phyloP scores from a whole-genome alignment of 2,797 vertebrate genomes.

The Sphenopsis melanotis region DNA sequence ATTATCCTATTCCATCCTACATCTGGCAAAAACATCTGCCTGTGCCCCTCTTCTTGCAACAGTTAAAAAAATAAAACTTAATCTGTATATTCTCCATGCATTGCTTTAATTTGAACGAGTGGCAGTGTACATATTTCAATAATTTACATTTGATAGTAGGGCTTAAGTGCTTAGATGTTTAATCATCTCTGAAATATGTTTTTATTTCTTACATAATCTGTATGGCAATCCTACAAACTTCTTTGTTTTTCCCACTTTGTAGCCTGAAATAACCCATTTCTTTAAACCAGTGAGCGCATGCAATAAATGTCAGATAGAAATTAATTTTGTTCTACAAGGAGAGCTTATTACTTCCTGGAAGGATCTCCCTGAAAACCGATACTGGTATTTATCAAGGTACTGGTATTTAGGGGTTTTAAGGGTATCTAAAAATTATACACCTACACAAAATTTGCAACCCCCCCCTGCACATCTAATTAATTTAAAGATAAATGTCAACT shows the following conservation, averaged over 20 bases:
- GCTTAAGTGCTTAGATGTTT: background rate
- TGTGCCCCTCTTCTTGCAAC: background rate
- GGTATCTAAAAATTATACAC: background rate
- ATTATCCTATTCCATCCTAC: background rate
- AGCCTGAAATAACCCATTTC: background rate
- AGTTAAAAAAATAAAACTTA: background rate
- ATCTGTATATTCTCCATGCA: background rate
- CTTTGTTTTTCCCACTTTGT: background rate
- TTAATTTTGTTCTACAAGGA: background rate
- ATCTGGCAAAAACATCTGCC: background rate
- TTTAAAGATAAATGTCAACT: background rate
- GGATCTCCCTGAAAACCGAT: background rate
- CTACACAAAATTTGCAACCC: background rate
- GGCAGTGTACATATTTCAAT: background rate
- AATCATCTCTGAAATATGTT: background rate
- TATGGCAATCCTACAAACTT: background rate
- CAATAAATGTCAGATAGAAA: background rate
- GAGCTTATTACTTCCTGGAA: background rate
- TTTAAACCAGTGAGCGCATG: background rate
- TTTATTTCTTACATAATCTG: background rate
- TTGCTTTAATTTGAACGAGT: background rate
- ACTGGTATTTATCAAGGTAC: background rate
- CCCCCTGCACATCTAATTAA: background rate
- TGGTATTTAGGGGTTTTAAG: background rate
- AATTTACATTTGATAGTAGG: background rate